Evolutionary conservation across 2,888 invertebrate genomes (phyloP), one percentile per base, ranked within the genome.

Genomic region (Catocala sponsa): DNA sequence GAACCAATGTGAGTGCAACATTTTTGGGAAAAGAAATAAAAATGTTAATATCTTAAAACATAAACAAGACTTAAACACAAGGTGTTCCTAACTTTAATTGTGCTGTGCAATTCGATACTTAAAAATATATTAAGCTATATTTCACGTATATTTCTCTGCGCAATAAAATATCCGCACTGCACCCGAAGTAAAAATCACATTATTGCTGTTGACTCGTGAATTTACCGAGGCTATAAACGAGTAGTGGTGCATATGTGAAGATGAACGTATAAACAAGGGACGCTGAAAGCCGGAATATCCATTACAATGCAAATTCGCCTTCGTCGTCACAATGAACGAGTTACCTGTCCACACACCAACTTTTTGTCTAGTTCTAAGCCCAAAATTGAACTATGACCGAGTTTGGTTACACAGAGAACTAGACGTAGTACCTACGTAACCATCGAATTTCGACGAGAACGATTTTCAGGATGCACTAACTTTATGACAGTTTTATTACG

Each of bases 231-330:
- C 73, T 76, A 74, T 83, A 80, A 85, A 84, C 75, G 79, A 80
- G 78, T 73, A 56, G 58, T 68, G 68, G 62, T 73, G 79, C 84
- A 86, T 84, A 84, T 83, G 81, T 80, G 74, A 84, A 84, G 83
- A 83, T 83, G 82, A 81, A 80, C 75, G 75, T 78, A 84, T 85
- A 85, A 84, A 86, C 81, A 85, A 86, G 81, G 78, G 74, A 78
- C 74, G 74, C 78, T 80, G 82, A 83, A 80, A 74, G 76, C 78
- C 79, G 77, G 83, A 80, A 86, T 89, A 86, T 85, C 91, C 87
- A 93, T 92, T 91, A 91, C 91, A 86, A 92, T 93, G 93, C 91
- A 94, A 92, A 94, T 94, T 83, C 79, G 77, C 74, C 78, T 81
- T 78, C 82, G 79, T 77, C 82, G 82, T 87, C 86, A 87, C 90